Evolutionary conservation across 2,888 invertebrate species (phyloP).

Genomic region (Craniophora ligustri): DNA sequence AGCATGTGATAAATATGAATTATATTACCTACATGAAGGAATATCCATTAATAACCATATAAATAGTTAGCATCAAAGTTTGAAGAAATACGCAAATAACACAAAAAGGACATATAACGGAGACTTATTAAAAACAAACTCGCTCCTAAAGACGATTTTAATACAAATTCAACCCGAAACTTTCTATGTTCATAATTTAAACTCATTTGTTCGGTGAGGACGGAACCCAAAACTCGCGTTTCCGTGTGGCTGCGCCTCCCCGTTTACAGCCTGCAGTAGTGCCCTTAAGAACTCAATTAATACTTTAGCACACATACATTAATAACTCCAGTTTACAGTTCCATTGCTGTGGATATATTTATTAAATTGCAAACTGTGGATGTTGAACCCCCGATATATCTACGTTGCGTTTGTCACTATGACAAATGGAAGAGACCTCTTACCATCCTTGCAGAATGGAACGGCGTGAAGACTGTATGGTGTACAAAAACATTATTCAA

Average conservation of each 20-base stretch:
- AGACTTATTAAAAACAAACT: background rate
- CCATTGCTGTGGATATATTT: slow-evolving; percentile 25
- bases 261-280: slow-evolving; percentile 15
- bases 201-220: background rate
- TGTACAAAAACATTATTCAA: no score
- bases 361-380: slow-evolving; percentile 17
- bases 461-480: no score
- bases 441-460: no score
- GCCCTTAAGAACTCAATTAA: slow-evolving; percentile 42
- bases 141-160: background rate
- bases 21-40: no score
- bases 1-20: no score
- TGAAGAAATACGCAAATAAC: no score
- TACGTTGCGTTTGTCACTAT: slow-evolving; percentile 18
- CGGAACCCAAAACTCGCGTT: slow-evolving; percentile 14
- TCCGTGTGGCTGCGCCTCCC: slow-evolving; percentile 3
- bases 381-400: slow-evolving; percentile 19
- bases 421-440: slow-evolving; percentile 23
- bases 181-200: background rate
- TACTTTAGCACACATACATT: slow-evolving; percentile 32
- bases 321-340: slow-evolving; percentile 31
- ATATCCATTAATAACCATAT: no score
- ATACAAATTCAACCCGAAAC: background rate
- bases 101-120: background rate
- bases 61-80: no score